phyloP scores from a whole-genome alignment of 2,888 invertebrate genomes.

The Cyclophora albipunctata region DNA sequence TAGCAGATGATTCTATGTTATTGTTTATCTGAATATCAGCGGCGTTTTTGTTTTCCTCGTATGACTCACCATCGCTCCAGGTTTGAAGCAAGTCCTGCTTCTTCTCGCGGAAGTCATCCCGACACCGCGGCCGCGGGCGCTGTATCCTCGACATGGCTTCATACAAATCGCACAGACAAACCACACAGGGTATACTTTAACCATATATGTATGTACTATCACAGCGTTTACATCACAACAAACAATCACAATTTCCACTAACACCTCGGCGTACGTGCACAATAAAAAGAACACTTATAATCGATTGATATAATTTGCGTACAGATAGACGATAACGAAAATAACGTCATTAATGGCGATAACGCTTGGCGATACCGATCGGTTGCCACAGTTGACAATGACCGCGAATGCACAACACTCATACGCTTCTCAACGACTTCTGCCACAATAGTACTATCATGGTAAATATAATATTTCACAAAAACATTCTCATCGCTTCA shows the following conservation, averaged over 20 bases:
- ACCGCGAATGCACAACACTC: constrained; percentile 16
- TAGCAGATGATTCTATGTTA: too few relatives aligned
- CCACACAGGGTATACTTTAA: constrained; percentile 5
- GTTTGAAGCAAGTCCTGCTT: constrained; percentile 58
- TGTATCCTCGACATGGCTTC: constrained; percentile 49
- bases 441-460: too few relatives aligned
- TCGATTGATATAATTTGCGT: constrained; percentile 46
- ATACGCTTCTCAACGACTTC: not conserved
- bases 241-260: constrained; percentile 36
- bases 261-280: constrained; percentile 53
- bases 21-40: too few relatives aligned
- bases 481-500: too few relatives aligned
- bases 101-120: constrained; percentile 55
- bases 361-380: constrained; percentile 34
- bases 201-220: constrained; percentile 17
- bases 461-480: too few relatives aligned
- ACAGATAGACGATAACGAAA: constrained; percentile 53
- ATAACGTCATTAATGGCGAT: constrained; percentile 58
- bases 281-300: constrained; percentile 44
- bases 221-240: constrained; percentile 40
- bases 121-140: constrained; percentile 55
- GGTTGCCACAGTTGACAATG: constrained; percentile 26
- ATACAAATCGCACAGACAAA: constrained; percentile 13
- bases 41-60: not conserved
- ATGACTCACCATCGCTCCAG: constrained; percentile 62